Conservation (phyloP, 2,113 vertebrate species). For the Sylvietta virens region DNA sequence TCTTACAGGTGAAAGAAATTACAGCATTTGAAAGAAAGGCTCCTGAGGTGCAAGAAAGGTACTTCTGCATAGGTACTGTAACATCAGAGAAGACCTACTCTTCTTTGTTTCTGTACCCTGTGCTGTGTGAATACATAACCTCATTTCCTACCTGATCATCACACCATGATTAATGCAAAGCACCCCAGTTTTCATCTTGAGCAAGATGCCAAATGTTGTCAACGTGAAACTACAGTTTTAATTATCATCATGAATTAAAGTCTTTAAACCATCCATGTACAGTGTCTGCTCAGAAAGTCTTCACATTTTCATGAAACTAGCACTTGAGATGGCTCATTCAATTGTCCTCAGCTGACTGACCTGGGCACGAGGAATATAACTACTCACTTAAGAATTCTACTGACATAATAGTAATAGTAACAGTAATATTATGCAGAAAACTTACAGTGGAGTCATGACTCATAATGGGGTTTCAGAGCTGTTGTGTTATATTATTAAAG, state of each 20-base stretch:
- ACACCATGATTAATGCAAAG: not conserved
- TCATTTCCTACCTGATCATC: not conserved
- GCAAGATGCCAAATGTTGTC: not conserved
- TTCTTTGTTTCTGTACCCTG: not conserved
- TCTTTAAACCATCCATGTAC: not conserved
- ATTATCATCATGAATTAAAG: not conserved
- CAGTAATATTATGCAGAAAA: not conserved
- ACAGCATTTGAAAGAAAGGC: not conserved
- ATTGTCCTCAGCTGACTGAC: not conserved
- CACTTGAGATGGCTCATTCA: not conserved
- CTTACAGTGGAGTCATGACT: not conserved
- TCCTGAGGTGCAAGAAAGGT: not conserved
- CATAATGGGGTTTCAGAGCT: not conserved
- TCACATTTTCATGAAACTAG: not conserved
- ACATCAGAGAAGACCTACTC: not conserved
- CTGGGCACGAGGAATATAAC: not conserved
- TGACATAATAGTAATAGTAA: not conserved
- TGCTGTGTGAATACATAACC: not conserved
- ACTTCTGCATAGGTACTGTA: not conserved
- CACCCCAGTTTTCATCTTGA: not conserved
- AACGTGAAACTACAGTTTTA: not conserved
- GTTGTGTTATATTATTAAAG: not conserved
- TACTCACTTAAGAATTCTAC: not conserved
- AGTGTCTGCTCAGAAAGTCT: not conserved
- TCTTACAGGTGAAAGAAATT: not conserved